Evolutionary conservation across 2,888 invertebrate species (phyloP), one percentile per base, ranked within the genome.

Genomic region (Bruchidius siliquastri): DNA sequence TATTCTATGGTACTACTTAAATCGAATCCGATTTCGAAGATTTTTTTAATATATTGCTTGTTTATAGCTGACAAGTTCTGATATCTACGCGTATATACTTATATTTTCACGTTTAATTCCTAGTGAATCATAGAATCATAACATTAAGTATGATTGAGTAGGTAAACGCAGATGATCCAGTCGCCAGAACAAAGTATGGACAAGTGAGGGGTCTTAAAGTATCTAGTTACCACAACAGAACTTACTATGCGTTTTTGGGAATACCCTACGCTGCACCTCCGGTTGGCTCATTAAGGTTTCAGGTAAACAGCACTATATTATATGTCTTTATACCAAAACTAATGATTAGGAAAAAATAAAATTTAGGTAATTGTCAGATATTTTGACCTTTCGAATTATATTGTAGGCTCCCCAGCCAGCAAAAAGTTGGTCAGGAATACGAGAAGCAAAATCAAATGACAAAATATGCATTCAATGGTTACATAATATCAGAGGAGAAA

Each of bases 261-360:
- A 78, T 80, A 26, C 78, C 76, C 22, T 81, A 80, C 74, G 81
- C 79, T 8, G 73, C 77, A 72, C 79, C 81, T n/a, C 81, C 81
- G 10, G 71, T 77, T 30, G 81, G 79, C 22, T 71, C 75, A 8
- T 71, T 79, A 22, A 76, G 81, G 66, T 81, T 81, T 71, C 75
- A 81, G 76, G 81, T 81, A 72, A 49, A 18, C 3, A 4, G 18
- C 1, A 13, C 18, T 32, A 73, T 73, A 68, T n/a, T n/a, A n/a
- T n/a, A n/a, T n/a, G n/a, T n/a, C n/a, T n/a, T n/a, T n/a, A n/a
- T n/a, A n/a, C n/a, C n/a, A n/a, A n/a, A n/a, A n/a, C n/a, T n/a
- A n/a, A n/a, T n/a, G n/a, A n/a, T n/a, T n/a, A n/a, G n/a, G n/a
- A n/a, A n/a, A n/a, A n/a, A n/a, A n/a, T n/a, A n/a, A n/a, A n/a